Evolutionary conservation across 2,797 vertebrate genomes (phyloP).

Genomic region (Acestrorhynchus altus): DNA sequence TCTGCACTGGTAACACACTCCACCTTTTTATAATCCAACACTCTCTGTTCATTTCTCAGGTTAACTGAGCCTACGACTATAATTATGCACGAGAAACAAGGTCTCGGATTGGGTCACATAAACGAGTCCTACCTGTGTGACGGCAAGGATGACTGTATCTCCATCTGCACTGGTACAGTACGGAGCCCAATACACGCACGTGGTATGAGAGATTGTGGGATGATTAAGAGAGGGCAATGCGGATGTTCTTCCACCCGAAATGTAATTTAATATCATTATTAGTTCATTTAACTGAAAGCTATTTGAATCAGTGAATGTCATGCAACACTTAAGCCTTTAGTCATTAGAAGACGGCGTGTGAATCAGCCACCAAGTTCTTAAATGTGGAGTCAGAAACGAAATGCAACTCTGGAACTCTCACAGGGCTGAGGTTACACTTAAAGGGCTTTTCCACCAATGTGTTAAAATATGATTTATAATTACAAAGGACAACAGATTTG

Average conservation of each 20-base stretch:
- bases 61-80: neutral
- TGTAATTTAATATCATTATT: neutral
- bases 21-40: neutral
- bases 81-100: neutral
- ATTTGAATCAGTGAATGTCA: neutral
- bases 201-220: neutral
- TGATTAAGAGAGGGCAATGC: slow-evolving; percentile 3
- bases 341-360: neutral
- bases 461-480: no score
- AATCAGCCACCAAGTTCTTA: neutral
- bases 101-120: neutral
- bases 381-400: neutral
- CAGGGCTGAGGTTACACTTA: neutral
- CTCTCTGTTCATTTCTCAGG: neutral
- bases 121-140: neutral
- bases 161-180: neutral
- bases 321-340: neutral
- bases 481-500: no score
- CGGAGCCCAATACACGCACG: neutral
- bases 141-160: neutral
- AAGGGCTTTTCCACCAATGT: no score
- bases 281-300: neutral
- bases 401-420: neutral
- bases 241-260: neutral
- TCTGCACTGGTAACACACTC: neutral